Base-by-base conservation (phyloP, 2,888 invertebrate genomes). In the Anarsia innoxiella region DNA sequence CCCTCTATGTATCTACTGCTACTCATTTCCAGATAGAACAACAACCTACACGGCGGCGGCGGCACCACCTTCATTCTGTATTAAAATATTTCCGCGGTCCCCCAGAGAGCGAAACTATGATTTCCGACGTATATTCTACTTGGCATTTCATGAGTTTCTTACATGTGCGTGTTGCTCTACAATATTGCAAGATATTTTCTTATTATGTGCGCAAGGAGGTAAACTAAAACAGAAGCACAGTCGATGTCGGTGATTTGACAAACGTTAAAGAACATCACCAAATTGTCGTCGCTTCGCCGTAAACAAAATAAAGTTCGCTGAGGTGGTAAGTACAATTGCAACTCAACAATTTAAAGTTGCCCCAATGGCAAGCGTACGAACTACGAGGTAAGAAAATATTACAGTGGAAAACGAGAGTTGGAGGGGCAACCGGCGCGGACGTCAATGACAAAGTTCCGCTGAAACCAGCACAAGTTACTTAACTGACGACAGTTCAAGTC, bases 341-440 rank as follows among this genome's bases (percentile, higher is more conserved):
- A 62, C 57, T 35, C 68, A 74, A 78, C 78, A 78, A 78, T 79
- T 77, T 78, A 80, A 82, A 82, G 68, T 82, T 79, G 45, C 66
- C 61, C 67, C 56, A 59, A 57, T 53, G 54, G 55, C 67, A 61
- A 59, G 58, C 57, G 56, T 57, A 19, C n/a, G n/a, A 19, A 8
- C 19, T 19, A 52, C 53, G 67, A 77, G 72, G 72, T 75, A 73
- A 73, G 76, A 74, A 71, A 70, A 69, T 59, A 60, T 53, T n/a
- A n/a, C n/a, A 45, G 54, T 48, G 51, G 46, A 42, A 45, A 41
- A 23, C 25, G 25, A 27, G 30, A 23, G 33, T 6, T 8, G 19
- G 14, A 16, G 23, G 46, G 46, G 51, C 36, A 45, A 53, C 42
- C n/a, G 43, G 39, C 46, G 45, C 55, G 60, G 66, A 60, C 66